These are phyloP conservation scores for Rhyacophila evoluta DNA, from an alignment of 2,888 invertebrate genomes.

Conservation along the genomic window DNA sequence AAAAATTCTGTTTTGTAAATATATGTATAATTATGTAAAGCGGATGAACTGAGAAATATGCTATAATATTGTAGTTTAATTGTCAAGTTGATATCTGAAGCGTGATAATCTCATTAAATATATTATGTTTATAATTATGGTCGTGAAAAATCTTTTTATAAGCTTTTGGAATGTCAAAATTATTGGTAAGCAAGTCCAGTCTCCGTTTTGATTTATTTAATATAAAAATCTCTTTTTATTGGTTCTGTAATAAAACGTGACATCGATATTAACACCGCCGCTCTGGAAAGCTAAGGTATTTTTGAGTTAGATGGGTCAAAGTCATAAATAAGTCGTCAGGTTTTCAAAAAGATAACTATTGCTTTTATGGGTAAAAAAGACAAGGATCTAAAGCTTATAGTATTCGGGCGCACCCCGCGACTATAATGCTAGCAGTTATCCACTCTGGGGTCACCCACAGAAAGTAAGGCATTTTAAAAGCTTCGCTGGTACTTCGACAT, in stretches of 20 bases:
- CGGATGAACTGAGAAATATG: no score
- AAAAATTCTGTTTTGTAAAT: no score
- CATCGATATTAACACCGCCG: neutral
- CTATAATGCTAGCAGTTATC: neutral
- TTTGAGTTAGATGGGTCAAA: neutral
- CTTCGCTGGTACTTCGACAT: neutral
- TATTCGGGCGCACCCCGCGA: neutral
- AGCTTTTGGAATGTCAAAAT: no score
- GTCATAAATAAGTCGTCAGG: constrained; percentile 4
- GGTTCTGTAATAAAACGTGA: constrained; percentile 9
- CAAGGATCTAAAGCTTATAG: constrained; percentile 1
- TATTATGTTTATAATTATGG: no score
- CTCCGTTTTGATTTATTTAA: neutral
- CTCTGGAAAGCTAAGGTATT: neutral
- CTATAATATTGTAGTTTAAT: no score
- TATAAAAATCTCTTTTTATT: neutral
- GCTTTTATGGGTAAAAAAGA: constrained; percentile 17
- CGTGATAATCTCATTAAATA: no score
- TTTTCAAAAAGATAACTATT: constrained; percentile 11
- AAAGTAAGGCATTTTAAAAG: neutral
- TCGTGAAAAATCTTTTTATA: no score
- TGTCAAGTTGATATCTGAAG: no score
- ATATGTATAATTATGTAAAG: no score
- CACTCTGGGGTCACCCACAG: neutral
- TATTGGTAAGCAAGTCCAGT: neutral